phyloP scores from a whole-genome alignment of 2,888 invertebrate species.

The Ennomos quercinarius region DNA sequence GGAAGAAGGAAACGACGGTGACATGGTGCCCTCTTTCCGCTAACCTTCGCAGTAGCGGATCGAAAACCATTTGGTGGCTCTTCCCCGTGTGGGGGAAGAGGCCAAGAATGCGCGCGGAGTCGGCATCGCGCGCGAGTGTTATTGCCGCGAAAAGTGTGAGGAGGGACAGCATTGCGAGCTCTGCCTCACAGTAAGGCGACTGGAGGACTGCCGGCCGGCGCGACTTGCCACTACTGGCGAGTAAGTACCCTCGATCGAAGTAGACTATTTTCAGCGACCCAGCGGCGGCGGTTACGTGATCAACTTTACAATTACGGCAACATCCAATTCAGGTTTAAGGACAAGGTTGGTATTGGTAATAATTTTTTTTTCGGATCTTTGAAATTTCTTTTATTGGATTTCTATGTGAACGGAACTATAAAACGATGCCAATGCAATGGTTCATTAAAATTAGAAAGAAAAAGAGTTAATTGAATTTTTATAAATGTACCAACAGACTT shows the following conservation, averaged over 20 bases:
- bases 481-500: too few species aligned
- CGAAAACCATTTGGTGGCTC: slow-evolving; percentile 87
- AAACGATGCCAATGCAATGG: too few species aligned
- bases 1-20: slow-evolving; percentile 86
- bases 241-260: slow-evolving; percentile 24
- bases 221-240: slow-evolving; percentile 5
- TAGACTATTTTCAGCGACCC: slow-evolving; percentile 45
- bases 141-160: slow-evolving; percentile 49
- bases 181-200: slow-evolving; percentile 43
- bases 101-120: slow-evolving; percentile 81
- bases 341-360: too few species aligned
- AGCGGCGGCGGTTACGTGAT: too few species aligned
- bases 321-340: too few species aligned
- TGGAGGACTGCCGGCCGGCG: slow-evolving; percentile 42
- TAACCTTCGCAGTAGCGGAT: slow-evolving; percentile 81
- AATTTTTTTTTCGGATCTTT: too few species aligned
- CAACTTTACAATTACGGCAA: too few species aligned
- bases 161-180: slow-evolving; percentile 60
- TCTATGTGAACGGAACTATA: too few species aligned
- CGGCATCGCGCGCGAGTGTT: slow-evolving; percentile 52
- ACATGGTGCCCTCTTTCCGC: slow-evolving; percentile 86
- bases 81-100: slow-evolving; percentile 86
- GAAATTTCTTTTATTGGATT: too few species aligned
- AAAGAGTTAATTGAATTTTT: too few species aligned
- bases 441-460: too few species aligned